Evolutionary conservation across 2,113 vertebrate species (phyloP), one percentile per base, ranked within the genome.

Genomic region (Sinocyclocheilus rhinocerous): DNA sequence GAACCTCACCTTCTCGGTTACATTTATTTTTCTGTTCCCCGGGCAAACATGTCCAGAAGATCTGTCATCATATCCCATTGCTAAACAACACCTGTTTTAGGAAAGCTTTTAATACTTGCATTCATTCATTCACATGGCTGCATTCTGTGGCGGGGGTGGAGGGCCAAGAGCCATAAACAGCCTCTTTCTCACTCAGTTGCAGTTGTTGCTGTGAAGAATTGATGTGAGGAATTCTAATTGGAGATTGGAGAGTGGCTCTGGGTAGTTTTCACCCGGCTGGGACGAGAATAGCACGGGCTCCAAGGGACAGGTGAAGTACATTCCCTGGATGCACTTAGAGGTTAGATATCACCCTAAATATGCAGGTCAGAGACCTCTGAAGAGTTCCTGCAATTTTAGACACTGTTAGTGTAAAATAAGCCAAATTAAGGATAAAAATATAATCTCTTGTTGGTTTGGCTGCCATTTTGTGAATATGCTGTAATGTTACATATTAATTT

Each of bases 151-250:
- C 75, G 92, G 86, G 91, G 82, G 12, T 87, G 87, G 89, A 88
- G 91, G 92, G 92, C 91, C 90, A 89, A 87, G 33, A 83, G 29
- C 69, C 76, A 83, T 89, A 77, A 90, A 89, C 86, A 83, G 39
- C 61, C 65, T 76, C 42, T 39, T 73, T 55, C n/a, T 72, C 81
- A 88, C 69, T 39, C 79, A 80, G 69, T 76, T 77, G 65, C 87
- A 6, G 29, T 84, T 92, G 92, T 92, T 92, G 85, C 90, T 92
- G 85, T 87, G 59, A 29, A 80, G 79, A 50, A 72, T 18, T 70
- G 12, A 90, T 90, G 92, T 89, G 87, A 89, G 89, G 29, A 87
- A 83, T 89, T 92, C 90, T 95, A 93, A 95, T 95, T 94, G 93
- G 91, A 91, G 92, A 95, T 94, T 93, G 91, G 84, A 91, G 84